Percentiles rank a stretch among this genome's conserved stretches.
phyloP scores from a whole-genome alignment of 1,140 invertebrate genomes.

The Trypoxylus dichotomus region DNA sequence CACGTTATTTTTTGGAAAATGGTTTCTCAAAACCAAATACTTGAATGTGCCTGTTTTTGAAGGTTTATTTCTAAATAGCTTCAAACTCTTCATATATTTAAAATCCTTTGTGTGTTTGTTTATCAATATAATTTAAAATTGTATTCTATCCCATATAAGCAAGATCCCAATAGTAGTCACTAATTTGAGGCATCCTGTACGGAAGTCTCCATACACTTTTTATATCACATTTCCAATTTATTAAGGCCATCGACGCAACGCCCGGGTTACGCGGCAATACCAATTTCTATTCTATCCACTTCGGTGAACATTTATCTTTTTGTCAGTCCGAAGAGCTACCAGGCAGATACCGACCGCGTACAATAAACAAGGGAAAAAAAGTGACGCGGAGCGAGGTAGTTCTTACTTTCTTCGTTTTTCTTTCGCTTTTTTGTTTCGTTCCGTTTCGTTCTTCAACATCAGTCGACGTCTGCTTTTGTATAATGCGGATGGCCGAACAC shows the following conservation, averaged over 20 bases:
- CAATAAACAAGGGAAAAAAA: not conserved
- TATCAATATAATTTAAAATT: too few species aligned
- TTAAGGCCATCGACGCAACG: not conserved
- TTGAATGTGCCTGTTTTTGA: too few species aligned
- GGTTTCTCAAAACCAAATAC: too few species aligned
- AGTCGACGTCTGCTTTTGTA: not conserved
- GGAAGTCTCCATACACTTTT: too few species aligned
- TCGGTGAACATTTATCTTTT: slow-evolving; percentile 8
- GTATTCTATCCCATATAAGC: too few species aligned
- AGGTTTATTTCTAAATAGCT: too few species aligned
- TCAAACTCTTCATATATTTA: too few species aligned
- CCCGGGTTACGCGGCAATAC: not conserved
- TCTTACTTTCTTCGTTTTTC: slow-evolving; percentile 9
- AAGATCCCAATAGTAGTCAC: too few species aligned
- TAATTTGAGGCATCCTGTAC: too few species aligned
- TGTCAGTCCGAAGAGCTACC: slow-evolving; percentile 10
- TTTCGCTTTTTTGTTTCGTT: not conserved
- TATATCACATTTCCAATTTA: not conserved
- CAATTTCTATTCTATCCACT: slow-evolving; percentile 10
- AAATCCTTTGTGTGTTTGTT: too few species aligned
- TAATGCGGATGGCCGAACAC: slow-evolving; percentile 1
- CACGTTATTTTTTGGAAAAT: too few species aligned
- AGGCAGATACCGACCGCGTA: not conserved
- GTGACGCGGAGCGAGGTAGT: not conserved
- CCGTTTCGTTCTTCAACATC: not conserved